Conservation (phyloP, 2,797 vertebrate genomes). For the Enteromius paludinosus region DNA sequence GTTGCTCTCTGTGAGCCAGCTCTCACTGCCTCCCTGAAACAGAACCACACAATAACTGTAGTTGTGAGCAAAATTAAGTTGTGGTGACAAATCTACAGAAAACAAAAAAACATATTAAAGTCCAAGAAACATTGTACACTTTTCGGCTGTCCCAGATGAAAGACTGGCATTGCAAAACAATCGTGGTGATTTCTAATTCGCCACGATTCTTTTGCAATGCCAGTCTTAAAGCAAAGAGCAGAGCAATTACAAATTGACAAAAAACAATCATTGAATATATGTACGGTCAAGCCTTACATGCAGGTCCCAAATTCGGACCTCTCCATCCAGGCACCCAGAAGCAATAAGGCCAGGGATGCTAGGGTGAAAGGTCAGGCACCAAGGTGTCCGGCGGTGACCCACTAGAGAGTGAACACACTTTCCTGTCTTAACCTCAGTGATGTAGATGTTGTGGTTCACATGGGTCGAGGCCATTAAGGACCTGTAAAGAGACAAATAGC, state of each 20-base stretch:
- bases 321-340: conserved; percentile 96
- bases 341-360: conserved; percentile 95
- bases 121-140: no score
- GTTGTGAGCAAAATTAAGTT: background rate
- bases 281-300: conserved; percentile 83
- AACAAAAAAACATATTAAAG: background rate
- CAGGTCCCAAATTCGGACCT: conserved; percentile 98
- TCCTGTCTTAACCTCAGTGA: conserved; percentile 98
- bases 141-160: no score
- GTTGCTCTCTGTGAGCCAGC: conserved; percentile 97
- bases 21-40: conserved; percentile 92
- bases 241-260: background rate
- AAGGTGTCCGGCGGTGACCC: conserved; percentile 94
- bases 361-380: conserved; percentile 98
- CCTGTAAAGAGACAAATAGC: conserved; percentile 67
- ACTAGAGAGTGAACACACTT: conserved; percentile 95
- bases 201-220: no score
- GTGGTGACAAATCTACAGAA: background rate
- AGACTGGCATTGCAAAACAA: background rate
- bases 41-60: conserved; percentile 1
- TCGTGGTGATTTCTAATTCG: background rate
- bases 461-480: conserved; percentile 96
- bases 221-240: background rate
- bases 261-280: background rate
- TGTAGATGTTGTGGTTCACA: conserved; percentile 98